Percentiles rank a stretch among this genome's conserved stretches.
These are phyloP conservation scores for Synergus gifuensis DNA, from an alignment of 2,888 invertebrate genomes.

Conservation along the genomic window DNA sequence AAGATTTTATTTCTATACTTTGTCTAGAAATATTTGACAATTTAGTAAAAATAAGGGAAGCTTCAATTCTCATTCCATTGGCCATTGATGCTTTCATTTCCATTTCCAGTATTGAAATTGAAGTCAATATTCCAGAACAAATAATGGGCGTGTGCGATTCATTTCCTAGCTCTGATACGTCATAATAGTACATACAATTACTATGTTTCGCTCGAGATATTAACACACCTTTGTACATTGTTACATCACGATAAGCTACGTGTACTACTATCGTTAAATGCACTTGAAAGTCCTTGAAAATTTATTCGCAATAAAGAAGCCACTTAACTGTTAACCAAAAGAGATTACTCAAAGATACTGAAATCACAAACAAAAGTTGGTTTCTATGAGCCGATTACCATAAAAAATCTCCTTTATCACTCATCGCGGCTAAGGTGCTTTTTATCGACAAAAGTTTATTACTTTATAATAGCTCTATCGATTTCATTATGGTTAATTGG, in stretches of 20 bases:
- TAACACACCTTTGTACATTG: conserved; percentile 1
- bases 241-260: conserved; percentile 20
- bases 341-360: conserved; percentile 8
- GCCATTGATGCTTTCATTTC: background rate
- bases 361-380: background rate
- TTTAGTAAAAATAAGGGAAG: background rate
- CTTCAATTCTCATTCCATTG: background rate
- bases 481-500: background rate
- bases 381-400: background rate
- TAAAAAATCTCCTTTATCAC: background rate
- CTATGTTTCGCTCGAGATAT: background rate
- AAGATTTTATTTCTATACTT: no score
- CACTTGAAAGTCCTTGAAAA: conserved; percentile 25
- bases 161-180: conserved; percentile 11
- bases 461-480: background rate
- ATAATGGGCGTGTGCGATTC: conserved; percentile 25
- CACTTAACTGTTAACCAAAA: background rate
- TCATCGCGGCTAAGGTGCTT: background rate
- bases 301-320: conserved; percentile 31
- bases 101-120: background rate
- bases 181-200: background rate
- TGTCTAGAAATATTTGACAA: no score
- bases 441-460: background rate
- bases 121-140: conserved; percentile 16
- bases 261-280: conserved; percentile 9